phyloP scores from a whole-genome alignment of 2,888 invertebrate genomes.

The Cheilosia soror region DNA sequence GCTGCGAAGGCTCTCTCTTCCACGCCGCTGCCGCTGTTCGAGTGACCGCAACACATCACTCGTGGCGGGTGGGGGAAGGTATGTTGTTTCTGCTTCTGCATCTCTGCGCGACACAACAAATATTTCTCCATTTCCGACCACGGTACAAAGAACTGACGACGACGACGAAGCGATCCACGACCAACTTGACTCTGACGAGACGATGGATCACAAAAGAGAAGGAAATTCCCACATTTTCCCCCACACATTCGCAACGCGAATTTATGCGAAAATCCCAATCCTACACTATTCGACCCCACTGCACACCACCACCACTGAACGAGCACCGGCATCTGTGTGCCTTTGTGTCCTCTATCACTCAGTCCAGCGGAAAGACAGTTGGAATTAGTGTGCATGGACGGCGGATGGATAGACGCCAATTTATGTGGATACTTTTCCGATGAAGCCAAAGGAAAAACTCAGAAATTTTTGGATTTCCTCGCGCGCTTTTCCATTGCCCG shows the following conservation, averaged over 20 bases:
- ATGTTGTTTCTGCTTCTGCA: constrained; percentile 22
- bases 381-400: constrained; percentile 61
- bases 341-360: constrained; percentile 56
- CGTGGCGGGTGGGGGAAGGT: constrained; percentile 16
- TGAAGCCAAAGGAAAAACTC: constrained; percentile 39
- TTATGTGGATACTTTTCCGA: constrained; percentile 61
- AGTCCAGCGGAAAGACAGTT: constrained; percentile 44
- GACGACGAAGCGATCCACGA: constrained; percentile 27
- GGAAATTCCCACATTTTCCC: constrained; percentile 74
- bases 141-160: constrained; percentile 46
- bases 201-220: constrained; percentile 54
- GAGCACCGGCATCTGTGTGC: not conserved
- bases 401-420: constrained; percentile 72
- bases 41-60: constrained; percentile 37
- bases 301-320: too few relatives aligned
- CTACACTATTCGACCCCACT: constrained; percentile 48
- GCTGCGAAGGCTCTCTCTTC: constrained; percentile 39
- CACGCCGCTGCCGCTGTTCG: constrained; percentile 1
- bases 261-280: constrained; percentile 67
- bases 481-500: constrained; percentile 36
- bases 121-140: constrained; percentile 72
- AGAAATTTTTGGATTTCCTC: constrained; percentile 53
- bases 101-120: constrained; percentile 46
- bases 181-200: constrained; percentile 17
- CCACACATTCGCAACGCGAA: constrained; percentile 53